These are phyloP conservation scores for Rhincodon typus DNA, from an alignment of 2,797 vertebrate genomes.

Conservation along the genomic window DNA sequence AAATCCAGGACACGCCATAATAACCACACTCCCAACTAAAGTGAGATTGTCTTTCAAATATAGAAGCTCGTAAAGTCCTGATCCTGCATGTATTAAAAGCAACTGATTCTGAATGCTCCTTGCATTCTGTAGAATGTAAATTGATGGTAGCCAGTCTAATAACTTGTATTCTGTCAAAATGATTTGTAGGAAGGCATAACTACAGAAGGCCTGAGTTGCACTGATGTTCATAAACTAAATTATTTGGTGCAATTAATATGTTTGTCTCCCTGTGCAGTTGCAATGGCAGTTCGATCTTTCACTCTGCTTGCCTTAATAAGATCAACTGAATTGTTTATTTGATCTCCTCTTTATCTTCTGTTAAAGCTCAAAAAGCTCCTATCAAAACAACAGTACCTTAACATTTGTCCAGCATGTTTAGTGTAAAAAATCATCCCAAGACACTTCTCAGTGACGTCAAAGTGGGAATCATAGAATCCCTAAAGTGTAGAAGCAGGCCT, in stretches of 20 bases:
- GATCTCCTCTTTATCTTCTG: background rate
- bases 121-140: background rate
- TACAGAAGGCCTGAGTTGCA: background rate
- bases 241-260: background rate
- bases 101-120: background rate
- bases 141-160: background rate
- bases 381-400: background rate
- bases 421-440: background rate
- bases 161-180: slow-evolving; percentile 14
- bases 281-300: background rate
- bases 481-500: too few relatives aligned
- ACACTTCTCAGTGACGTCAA: background rate
- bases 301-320: background rate
- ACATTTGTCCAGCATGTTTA: background rate
- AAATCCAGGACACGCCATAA: too few relatives aligned
- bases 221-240: background rate
- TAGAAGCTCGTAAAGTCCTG: background rate
- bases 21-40: too few relatives aligned
- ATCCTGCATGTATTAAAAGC: background rate
- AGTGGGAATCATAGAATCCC: background rate
- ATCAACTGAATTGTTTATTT: background rate
- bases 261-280: background rate
- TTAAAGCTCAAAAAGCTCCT: too few relatives aligned
- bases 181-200: too few relatives aligned
- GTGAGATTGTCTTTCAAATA: background rate